Evolutionary conservation across 2,888 invertebrate genomes (phyloP), one percentile per base, ranked within the genome.

Genomic region (Eupithecia exiguata): DNA sequence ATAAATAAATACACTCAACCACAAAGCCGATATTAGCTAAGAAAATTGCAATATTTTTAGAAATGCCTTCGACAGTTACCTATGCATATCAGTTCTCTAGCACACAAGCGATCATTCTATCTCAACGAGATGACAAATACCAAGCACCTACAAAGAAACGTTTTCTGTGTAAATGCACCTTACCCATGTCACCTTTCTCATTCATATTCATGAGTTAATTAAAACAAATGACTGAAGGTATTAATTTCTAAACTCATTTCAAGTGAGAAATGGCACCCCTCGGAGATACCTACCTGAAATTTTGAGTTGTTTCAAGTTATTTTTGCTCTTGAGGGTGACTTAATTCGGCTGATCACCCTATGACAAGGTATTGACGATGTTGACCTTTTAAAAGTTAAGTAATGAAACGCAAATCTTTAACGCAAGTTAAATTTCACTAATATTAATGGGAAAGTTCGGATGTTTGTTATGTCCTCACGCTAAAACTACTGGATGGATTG

Each of bases 121-220:
- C n/a, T n/a, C 30, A 62, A 58, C 5, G 14, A 58, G 25, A 58
- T 14, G 3, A 14, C 10, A 18, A 35, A 16, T 5, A 1, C 16
- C 16, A n/a, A 38, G 62, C n/a, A n/a, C n/a, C 21, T 63, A 36
- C 18, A 40, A 40, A 21, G n/a, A 36, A 40, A n/a, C 21, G 38
- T 6, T 40, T 66, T 43, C 25, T 21, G 66, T 66, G 66, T 66
- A 40, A 66, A 25, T 12, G 10, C 25, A 21, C 82, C 81, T 83
- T 84, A 81, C 86, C 83, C 86, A 83, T 86, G 85, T 87, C 88
- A 87, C 85, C 84, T 86, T 79, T 74, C 81, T 85, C 85, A 88
- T 91, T 82, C 85, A 90, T 91, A 91, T 91, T 91, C 89, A 90
- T 87, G 86, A 88, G 76, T 86, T 89, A 89, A 90, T 91, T 91